Percentiles rank a stretch among this genome's conserved stretches.
phyloP scores from a whole-genome alignment of 2,888 invertebrate species.

The Zaprionus bogoriensis region DNA sequence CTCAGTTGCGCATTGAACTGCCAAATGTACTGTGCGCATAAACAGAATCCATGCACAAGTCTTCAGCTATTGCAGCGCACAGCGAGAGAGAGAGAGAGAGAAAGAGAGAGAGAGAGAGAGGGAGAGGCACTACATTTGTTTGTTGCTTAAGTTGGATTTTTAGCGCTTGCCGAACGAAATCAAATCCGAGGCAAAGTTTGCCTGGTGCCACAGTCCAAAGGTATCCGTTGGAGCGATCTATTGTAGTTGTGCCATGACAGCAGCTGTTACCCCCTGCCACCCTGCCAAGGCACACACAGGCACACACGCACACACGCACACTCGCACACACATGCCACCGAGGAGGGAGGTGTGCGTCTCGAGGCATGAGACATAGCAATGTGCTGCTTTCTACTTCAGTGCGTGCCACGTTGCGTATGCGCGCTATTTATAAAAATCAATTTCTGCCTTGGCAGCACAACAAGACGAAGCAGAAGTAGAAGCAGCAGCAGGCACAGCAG shows the following conservation, averaged over 20 bases:
- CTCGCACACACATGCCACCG: too few relatives aligned
- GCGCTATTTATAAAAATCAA: slow-evolving; percentile 76
- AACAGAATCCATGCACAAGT: slow-evolving; percentile 1
- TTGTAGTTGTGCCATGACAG: slow-evolving; percentile 36
- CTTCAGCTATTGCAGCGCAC: background rate
- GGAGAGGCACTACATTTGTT: background rate
- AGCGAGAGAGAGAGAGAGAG: background rate
- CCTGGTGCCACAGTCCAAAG: slow-evolving; percentile 6
- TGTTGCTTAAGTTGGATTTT: background rate
- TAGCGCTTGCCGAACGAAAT: slow-evolving; percentile 1
- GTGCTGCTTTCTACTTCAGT: slow-evolving; percentile 66
- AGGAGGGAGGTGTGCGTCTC: background rate
- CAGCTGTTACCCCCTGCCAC: slow-evolving; percentile 16
- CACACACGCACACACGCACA: too few relatives aligned
- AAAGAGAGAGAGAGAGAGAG: background rate
- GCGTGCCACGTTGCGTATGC: slow-evolving; percentile 76
- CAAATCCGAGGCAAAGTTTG: slow-evolving; percentile 17
- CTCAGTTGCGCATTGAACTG: background rate
- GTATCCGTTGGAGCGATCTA: slow-evolving; percentile 48
- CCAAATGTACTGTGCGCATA: background rate
- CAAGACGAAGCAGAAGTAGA: slow-evolving; percentile 11
- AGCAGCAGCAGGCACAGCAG: background rate
- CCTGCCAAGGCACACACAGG: too few relatives aligned
- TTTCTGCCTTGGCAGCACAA: slow-evolving; percentile 68
- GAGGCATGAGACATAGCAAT: slow-evolving; percentile 23